A percentile compares a stretch with the other conserved stretches of the same genome.
These are phyloP conservation scores for Fabriciana adippe DNA, from an alignment of 2,888 invertebrate genomes.

Conservation along the genomic window DNA sequence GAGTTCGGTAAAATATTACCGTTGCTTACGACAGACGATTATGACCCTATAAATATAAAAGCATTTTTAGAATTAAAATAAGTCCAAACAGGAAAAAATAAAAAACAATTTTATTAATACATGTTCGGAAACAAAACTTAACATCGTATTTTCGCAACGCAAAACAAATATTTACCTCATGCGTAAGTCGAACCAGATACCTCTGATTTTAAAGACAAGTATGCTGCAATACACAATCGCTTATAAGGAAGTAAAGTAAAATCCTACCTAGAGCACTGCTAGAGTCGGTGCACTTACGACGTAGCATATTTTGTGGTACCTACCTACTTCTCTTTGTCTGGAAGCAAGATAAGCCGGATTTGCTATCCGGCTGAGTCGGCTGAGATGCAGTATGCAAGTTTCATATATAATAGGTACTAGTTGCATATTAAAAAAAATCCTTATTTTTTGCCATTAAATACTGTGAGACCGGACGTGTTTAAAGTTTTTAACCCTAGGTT, in stretches of 20 bases:
- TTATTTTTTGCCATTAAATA: background rate
- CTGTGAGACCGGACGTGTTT: background rate
- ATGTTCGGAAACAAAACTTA: too few species aligned
- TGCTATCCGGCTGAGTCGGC: conserved; percentile 26
- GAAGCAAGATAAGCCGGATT: conserved; percentile 30
- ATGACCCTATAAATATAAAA: conserved; percentile 13
- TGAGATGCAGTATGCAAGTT: conserved; percentile 7
- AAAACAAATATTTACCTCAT: too few species aligned
- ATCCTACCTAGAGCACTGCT: conserved; percentile 27
- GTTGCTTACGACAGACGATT: conserved; percentile 18
- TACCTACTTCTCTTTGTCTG: conserved; percentile 23
- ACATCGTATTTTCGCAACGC: too few species aligned
- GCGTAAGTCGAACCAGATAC: too few species aligned
- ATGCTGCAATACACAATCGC: conserved; percentile 25
- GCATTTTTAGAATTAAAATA: too few species aligned
- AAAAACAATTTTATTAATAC: too few species aligned
- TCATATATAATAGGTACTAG: background rate
- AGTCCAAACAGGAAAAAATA: too few species aligned
- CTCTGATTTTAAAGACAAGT: conserved; percentile 27
- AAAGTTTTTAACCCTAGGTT: background rate
- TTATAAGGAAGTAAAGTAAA: conserved; percentile 30
- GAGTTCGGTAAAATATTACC: conserved; percentile 17
- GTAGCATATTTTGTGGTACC: conserved; percentile 25
- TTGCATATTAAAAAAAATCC: background rate
- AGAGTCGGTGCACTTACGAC: conserved; percentile 26